phyloP scores from a whole-genome alignment of 2,113 vertebrate genomes.

The Ctenodactylus gundi region DNA sequence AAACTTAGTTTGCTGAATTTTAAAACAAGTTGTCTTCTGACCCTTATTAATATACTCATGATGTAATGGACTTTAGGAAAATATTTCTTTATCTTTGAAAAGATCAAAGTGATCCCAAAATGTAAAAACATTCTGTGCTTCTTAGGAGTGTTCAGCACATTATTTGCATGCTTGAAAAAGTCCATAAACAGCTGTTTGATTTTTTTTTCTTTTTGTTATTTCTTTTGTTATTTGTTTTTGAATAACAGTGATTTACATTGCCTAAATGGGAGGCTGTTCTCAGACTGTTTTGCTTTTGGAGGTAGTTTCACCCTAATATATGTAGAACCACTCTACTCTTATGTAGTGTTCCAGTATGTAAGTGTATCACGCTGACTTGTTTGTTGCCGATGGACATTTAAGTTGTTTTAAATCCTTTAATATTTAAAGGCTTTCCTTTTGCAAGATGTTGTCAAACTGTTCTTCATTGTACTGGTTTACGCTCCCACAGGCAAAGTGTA shows the following conservation, averaged over 20 bases:
- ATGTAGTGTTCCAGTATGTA: neutral
- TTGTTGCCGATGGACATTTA: neutral
- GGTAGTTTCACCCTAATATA: neutral
- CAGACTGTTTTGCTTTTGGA: too few species aligned
- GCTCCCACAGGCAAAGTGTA: too few species aligned
- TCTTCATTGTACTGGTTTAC: neutral
- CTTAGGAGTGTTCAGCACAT: slow-evolving; percentile 46
- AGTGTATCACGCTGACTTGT: neutral
- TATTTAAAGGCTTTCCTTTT: neutral
- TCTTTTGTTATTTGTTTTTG: too few species aligned
- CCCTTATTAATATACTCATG: slow-evolving; percentile 32
- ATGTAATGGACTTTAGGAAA: neutral
- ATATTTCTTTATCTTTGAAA: slow-evolving; percentile 49
- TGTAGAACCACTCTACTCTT: neutral
- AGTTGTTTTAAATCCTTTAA: neutral
- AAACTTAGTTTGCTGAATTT: slow-evolving; percentile 48
- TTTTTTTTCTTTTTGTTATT: too few species aligned
- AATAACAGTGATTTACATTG: slow-evolving; percentile 17
- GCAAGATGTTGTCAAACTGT: neutral
- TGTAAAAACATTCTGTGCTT: slow-evolving; percentile 4
- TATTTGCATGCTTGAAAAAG: slow-evolving; percentile 8
- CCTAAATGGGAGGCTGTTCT: slow-evolving; percentile 27
- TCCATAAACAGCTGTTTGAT: slow-evolving; percentile 9
- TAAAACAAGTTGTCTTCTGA: slow-evolving; percentile 58
- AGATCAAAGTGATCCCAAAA: slow-evolving; percentile 31